These are phyloP conservation scores for Phyllotreta striolata DNA, from an alignment of 2,888 invertebrate genomes.

Conservation along the genomic window DNA sequence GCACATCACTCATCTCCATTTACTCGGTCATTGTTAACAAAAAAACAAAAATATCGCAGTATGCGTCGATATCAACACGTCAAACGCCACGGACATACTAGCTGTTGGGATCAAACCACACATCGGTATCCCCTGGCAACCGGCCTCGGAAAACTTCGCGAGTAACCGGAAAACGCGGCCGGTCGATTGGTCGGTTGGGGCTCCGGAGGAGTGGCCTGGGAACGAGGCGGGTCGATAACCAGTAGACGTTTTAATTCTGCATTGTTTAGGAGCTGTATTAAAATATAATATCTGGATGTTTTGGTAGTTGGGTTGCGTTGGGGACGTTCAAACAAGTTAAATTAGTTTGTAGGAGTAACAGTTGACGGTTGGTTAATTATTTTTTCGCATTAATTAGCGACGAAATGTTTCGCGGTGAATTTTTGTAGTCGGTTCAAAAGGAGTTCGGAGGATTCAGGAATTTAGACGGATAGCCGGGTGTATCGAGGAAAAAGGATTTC, in stretches of 20 bases:
- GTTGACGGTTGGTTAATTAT: neutral
- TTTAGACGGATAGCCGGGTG: neutral
- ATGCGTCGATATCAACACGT: conserved; percentile 55
- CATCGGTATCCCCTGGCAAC: conserved; percentile 62
- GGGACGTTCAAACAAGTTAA: conserved; percentile 24
- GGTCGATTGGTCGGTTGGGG: conserved; percentile 50
- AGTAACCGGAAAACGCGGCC: conserved; percentile 42
- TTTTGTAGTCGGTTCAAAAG: neutral
- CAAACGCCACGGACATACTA: conserved; percentile 61
- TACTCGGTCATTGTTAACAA: conserved; percentile 46
- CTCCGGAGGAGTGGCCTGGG: conserved; percentile 44
- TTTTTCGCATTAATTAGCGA: too few relatives aligned
- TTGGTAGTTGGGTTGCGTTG: conserved; percentile 27
- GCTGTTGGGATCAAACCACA: conserved; percentile 58
- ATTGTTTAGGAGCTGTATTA: conserved; percentile 39
- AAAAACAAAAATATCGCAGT: conserved; percentile 35
- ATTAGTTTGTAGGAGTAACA: neutral
- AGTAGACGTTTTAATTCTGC: conserved; percentile 54
- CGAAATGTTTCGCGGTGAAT: neutral
- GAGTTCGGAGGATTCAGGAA: neutral
- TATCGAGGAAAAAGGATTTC: conserved; percentile 13
- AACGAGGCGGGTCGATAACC: conserved; percentile 44
- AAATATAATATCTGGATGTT: conserved; percentile 42
- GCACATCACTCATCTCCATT: conserved; percentile 38
- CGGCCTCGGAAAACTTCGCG: conserved; percentile 54